Base-by-base conservation (phyloP, 2,888 invertebrate species). In the Drosophila stalkeri region DNA sequence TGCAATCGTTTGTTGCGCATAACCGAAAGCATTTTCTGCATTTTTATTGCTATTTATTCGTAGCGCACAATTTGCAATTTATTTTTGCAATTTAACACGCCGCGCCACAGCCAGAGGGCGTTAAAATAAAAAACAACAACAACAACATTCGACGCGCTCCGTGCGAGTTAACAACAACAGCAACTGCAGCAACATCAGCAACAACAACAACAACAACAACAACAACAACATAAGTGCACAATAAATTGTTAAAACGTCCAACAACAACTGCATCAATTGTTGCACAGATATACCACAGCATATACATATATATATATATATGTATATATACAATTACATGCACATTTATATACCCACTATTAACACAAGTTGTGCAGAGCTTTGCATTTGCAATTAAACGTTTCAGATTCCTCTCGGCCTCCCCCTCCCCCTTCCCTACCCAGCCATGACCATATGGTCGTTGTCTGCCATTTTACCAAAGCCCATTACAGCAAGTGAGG, bases 381-480 rank as follows among this genome's bases (percentile, higher is more conserved):
- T 86, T 84, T 88, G 79, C 84, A 80, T 77, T 91, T 81, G 92
- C 92, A 91, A 91, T 91, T 91, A 91, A 91, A 86, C 80, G 75
- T 59, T 80, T 78, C 64, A 68, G 56, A 31, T 0, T 8, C 16
- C 43, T 3, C 41, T 11, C 35, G 0, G 5, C 27, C 27, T 8
- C 43, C 9, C n/a, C 14, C 1, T 14, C 37, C 16, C 6, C 16
- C 6, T 0, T 2, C 16, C n/a, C n/a, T n/a, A n/a, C n/a, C n/a
- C n/a, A n/a, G n/a, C n/a, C n/a, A n/a, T n/a, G n/a, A n/a, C 54
- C 43, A 16, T 44, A 6, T 0, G 31, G 20, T 2, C 31, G 31
- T 49, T 33, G 52, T 7, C 55, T 61, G 47, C 23, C 57, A 23
- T 59, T 41, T 39, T 23, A 23, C 8, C 44, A 33, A 47, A 61